phyloP scores from a whole-genome alignment of 2,888 invertebrate species.

The Leptopilina syphax region DNA sequence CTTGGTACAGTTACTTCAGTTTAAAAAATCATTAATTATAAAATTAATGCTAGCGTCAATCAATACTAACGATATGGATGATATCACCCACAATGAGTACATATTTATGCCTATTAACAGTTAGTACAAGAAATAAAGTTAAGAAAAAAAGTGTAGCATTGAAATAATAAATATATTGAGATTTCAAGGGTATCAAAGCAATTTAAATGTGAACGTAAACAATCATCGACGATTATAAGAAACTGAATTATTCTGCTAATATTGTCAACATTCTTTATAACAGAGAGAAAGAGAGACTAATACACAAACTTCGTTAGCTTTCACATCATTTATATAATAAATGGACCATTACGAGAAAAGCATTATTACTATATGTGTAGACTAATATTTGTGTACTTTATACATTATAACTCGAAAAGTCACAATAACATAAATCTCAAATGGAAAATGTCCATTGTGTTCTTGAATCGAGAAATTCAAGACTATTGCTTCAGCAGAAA shows the following conservation, averaged over 20 bases:
- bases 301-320: neutral
- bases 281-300: neutral
- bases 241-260: constrained; percentile 2
- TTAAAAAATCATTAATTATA: too few relatives aligned
- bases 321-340: neutral
- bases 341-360: neutral
- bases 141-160: too few relatives aligned
- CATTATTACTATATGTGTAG: too few relatives aligned
- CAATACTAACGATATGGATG: too few relatives aligned
- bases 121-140: too few relatives aligned
- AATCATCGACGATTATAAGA: neutral
- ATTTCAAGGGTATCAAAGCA: neutral
- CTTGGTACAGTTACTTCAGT: too few relatives aligned
- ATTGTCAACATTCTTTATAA: neutral
- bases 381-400: too few relatives aligned
- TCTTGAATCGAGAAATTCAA: neutral
- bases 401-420: too few relatives aligned
- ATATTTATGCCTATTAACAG: too few relatives aligned
- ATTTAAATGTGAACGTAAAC: constrained; percentile 4
- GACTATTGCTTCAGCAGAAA: neutral
- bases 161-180: too few relatives aligned
- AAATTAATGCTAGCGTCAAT: too few relatives aligned
- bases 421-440: neutral
- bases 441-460: neutral
- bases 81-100: too few relatives aligned